phyloP scores from a whole-genome alignment of 2,888 invertebrate species.

The Colostygia pectinataria region DNA sequence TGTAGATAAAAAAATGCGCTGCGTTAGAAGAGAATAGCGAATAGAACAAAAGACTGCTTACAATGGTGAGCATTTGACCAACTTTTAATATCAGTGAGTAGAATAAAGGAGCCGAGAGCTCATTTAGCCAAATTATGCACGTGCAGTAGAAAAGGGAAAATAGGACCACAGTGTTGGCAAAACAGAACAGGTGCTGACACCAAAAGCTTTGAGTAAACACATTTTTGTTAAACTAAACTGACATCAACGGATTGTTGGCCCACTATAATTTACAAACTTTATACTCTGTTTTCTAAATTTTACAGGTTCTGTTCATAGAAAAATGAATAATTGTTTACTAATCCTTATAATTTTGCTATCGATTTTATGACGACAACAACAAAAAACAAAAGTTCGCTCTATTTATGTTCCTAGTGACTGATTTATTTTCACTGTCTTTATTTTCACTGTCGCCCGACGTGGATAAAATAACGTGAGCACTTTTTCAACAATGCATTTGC shows the following conservation, averaged over 20 bases:
- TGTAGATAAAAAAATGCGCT: conserved; percentile 34
- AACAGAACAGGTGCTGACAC: neutral
- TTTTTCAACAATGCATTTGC: conserved; percentile 22
- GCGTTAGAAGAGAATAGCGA: conserved; percentile 45
- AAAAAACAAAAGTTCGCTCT: too few species aligned
- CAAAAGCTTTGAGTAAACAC: too few species aligned
- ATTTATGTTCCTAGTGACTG: neutral
- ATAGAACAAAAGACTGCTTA: conserved; percentile 55
- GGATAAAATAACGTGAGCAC: conserved; percentile 16
- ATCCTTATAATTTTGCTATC: too few species aligned
- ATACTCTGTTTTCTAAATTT: too few species aligned
- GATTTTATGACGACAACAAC: too few species aligned
- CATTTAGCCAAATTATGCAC: conserved; percentile 69
- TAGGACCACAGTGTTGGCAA: conserved; percentile 7
- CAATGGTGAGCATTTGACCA: conserved; percentile 67
- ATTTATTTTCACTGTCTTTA: conserved; percentile 5
- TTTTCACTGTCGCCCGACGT: conserved; percentile 4
- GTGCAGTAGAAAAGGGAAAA: conserved; percentile 51
- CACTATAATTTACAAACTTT: too few species aligned
- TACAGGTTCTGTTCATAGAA: too few species aligned
- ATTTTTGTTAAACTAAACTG: too few species aligned
- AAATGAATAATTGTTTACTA: too few species aligned
- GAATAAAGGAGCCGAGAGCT: conserved; percentile 61
- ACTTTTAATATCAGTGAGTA: conserved; percentile 65
- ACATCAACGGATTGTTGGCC: too few species aligned